Conservation (phyloP, 2,113 vertebrate species). For the Prionailurus viverrinus region DNA sequence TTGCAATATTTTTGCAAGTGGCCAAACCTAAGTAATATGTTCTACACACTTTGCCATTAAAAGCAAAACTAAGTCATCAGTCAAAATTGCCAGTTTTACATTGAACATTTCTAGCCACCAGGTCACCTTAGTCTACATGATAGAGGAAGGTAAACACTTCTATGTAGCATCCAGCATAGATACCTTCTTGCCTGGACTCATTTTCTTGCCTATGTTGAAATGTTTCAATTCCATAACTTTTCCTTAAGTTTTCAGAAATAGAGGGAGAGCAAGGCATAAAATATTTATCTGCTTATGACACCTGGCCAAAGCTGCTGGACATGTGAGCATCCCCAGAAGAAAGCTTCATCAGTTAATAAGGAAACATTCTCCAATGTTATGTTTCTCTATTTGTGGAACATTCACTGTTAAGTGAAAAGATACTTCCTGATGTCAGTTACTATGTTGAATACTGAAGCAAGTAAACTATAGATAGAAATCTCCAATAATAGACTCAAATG, state of each 20-base stretch:
- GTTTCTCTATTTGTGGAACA: conserved; percentile 5
- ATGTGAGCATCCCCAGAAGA: background rate
- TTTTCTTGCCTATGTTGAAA: background rate
- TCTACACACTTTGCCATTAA: background rate
- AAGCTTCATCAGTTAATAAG: conserved; percentile 20
- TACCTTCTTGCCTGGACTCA: background rate
- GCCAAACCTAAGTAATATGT: background rate
- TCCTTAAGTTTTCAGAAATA: conserved; percentile 27
- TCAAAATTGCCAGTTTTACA: background rate
- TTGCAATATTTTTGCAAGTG: conserved; percentile 40
- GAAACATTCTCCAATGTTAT: background rate
- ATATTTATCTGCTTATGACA: background rate
- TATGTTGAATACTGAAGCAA: conserved; percentile 19
- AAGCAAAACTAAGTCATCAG: background rate
- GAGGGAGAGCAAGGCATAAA: background rate
- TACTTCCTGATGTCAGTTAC: background rate
- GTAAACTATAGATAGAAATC: background rate
- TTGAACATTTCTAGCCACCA: background rate
- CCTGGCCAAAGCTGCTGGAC: background rate
- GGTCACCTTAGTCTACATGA: background rate
- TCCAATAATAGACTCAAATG: background rate
- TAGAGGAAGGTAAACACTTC: background rate
- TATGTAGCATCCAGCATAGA: background rate
- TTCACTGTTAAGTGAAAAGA: conserved; percentile 25
- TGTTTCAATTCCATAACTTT: background rate